A percentile compares a stretch with the other conserved stretches of the same genome.
These are phyloP conservation scores for Lycopodina hypogea DNA, from an alignment of 37 sponge, comb jelly and placozoan genomes.

Conservation along the genomic window DNA sequence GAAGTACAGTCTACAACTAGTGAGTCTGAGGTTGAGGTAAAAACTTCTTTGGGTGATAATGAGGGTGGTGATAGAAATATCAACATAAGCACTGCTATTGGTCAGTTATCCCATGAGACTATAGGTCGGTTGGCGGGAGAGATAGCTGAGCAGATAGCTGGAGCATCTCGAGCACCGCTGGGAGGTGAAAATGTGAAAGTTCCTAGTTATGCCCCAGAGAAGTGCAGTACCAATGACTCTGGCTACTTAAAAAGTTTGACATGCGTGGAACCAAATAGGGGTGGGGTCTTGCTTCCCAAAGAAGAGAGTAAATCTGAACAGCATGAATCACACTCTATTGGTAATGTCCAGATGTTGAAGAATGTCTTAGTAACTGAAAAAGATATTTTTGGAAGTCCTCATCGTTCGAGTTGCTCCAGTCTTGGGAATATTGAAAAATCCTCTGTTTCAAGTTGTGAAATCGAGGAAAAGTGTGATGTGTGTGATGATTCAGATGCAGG, in stretches of 20 bases:
- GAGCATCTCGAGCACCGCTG: not conserved
- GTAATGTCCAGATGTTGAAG: not conserved
- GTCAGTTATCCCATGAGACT: not conserved
- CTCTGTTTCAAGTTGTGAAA: not conserved
- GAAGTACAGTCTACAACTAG: not conserved
- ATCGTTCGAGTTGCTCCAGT: not conserved
- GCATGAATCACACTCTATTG: not conserved
- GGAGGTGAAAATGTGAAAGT: not conserved
- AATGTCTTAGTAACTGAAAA: conserved; percentile 13
- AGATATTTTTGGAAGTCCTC: conserved; percentile 38
- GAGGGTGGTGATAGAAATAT: not conserved
- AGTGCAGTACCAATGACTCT: not conserved
- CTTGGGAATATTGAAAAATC: not conserved
- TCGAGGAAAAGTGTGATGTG: not conserved
- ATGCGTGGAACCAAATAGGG: too few relatives aligned
- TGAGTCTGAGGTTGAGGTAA: not conserved
- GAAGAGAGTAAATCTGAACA: too few relatives aligned
- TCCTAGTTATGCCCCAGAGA: conserved; percentile 47
- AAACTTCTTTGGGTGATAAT: not conserved
- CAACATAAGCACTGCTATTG: not conserved
- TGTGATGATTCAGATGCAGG: not conserved
- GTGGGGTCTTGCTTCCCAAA: too few relatives aligned
- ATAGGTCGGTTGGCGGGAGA: conserved; percentile 8
- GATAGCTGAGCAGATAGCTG: not conserved
- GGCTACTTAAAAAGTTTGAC: not conserved